Percentiles rank a stretch among this genome's conserved stretches.
Evolutionary conservation across 2,113 vertebrate genomes (phyloP).

Genomic region (Nesoenas mayeri): DNA sequence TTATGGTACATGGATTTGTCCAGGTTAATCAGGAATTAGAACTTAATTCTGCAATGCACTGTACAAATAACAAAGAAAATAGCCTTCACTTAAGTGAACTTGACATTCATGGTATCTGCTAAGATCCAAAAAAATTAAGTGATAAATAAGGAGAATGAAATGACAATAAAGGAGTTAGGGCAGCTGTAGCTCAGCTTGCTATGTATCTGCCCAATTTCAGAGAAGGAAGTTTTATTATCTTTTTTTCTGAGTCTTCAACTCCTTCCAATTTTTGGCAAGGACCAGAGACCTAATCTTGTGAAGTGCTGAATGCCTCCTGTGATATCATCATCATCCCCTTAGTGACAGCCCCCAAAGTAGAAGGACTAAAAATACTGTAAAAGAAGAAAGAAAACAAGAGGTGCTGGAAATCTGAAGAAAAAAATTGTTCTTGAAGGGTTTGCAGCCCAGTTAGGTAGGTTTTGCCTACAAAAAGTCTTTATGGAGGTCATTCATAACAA

Average conservation of each 20-base stretch:
- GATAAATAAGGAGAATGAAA: not conserved
- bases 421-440: not conserved
- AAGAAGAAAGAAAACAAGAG: conserved; percentile 14
- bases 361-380: conserved; percentile 54
- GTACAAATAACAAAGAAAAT: not conserved
- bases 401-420: conserved; percentile 1
- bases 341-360: conserved; percentile 49
- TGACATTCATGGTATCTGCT: not conserved
- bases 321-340: conserved; percentile 54
- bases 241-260: not conserved
- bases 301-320: conserved; percentile 57
- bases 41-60: not conserved
- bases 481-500: not conserved
- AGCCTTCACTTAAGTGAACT: not conserved
- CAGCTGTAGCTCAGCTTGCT: not conserved
- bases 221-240: conserved; percentile 16
- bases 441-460: not conserved
- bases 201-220: not conserved
- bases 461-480: not conserved
- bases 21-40: not conserved
- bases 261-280: conserved; percentile 43
- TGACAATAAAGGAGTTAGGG: not conserved
- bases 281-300: conserved; percentile 51
- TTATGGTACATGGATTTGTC: not conserved
- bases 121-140: not conserved